Evolutionary conservation across 2,113 vertebrate genomes (phyloP), one percentile per base, ranked within the genome.

Genomic region (Xiphorhynchus elegans): DNA sequence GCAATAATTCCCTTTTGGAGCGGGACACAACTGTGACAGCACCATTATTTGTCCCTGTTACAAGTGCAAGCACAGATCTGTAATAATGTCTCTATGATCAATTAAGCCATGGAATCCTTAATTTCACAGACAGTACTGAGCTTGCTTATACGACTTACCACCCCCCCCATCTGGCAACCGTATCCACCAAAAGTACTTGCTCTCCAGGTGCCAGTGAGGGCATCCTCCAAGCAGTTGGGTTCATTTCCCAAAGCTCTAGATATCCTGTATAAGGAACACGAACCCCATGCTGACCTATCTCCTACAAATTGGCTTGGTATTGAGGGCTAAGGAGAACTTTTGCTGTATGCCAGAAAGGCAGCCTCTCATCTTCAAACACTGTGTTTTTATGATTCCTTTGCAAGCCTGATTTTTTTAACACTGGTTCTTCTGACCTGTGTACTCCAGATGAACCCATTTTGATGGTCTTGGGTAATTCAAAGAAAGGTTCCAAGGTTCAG

Each of bases 401-500:
- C 86, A 90, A 87, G 87, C 28, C 74, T 90, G 80, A 33, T 81
- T 77, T 90, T 75, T 90, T 80, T 60, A 63, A 31, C 26, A 53
- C 74, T 81, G 69, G 12, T 77, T 16, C 78, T 85, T 60, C 56
- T 89, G 89, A 77, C 60, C 80, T 53, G 39, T 83, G 81, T 58
- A 95, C 76, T 95, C 49, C 89, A 91, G 50, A 67, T 93, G 93
- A 96, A 94, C 88, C 60, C 69, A 16, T 75, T 29, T 11, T 58
- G 66, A 46, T 79, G 44, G 55, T 88, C 79, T 95, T 52, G 52
- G 68, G 10, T 88, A 70, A 89, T 70, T n/a, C 47, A 88, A 21
- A 91, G 35, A n/a, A 68, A 75, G 75, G 53, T 92, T 75, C 91
- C 60, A 66, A 60, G 85, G 59, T 42, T 95, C 46, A 63, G 29